Conservation (phyloP, 2,113 vertebrate species). For the Sclerurus mexicanus region DNA sequence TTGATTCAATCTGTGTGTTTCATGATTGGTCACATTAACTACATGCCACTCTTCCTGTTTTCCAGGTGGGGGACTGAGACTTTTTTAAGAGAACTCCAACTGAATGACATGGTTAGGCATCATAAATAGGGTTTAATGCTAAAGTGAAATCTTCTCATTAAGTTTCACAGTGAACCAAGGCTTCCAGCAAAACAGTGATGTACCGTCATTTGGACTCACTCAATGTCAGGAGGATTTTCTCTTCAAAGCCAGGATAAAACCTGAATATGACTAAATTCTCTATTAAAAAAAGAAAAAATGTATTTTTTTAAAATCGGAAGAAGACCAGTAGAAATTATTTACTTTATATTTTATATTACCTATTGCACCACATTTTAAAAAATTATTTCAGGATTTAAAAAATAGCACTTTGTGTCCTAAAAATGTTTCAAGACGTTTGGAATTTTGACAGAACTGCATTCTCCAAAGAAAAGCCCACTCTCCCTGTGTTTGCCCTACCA, state of each 20-base stretch:
- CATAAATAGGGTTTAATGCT: background rate
- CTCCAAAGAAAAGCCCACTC: background rate
- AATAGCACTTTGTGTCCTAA: background rate
- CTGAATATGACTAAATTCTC: background rate
- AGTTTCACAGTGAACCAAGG: background rate
- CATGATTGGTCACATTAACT: fast-evolving
- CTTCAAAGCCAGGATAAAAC: background rate
- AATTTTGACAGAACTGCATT: background rate
- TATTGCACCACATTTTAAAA: background rate
- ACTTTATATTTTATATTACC: background rate
- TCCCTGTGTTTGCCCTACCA: background rate
- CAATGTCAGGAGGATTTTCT: background rate
- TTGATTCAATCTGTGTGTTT: fast-evolving
- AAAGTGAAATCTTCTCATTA: background rate
- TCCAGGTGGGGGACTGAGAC: background rate
- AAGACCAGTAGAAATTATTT: background rate
- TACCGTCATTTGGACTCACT: background rate
- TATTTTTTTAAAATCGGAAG: background rate
- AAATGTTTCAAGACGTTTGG: background rate
- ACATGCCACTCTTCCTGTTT: background rate
- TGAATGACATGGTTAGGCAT: background rate
- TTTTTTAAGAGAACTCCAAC: background rate
- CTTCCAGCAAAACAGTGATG: background rate
- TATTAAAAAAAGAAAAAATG: background rate
- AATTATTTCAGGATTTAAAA: background rate